These are phyloP conservation scores for Pseudobourletiella spinata DNA, from an alignment of 1,140 invertebrate species.

Conservation along the genomic window DNA sequence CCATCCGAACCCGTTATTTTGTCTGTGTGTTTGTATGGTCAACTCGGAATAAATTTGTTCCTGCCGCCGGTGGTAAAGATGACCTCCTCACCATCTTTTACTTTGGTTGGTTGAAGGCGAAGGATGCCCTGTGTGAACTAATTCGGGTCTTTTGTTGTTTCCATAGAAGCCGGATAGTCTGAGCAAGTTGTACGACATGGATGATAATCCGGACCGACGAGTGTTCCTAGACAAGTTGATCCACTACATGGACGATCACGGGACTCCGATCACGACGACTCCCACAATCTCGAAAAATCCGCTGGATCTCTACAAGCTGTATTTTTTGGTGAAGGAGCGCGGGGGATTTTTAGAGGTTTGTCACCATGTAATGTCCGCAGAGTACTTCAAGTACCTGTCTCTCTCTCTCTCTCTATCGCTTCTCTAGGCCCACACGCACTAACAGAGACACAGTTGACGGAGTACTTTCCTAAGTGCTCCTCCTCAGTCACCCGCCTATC, in stretches of 20 bases:
- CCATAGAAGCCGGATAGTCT: conserved; percentile 78
- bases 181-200: conserved; percentile 92
- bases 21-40: background rate
- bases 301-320: conserved; percentile 92
- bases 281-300: conserved; percentile 97
- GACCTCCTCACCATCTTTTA: no score
- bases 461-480: no score
- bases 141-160: conserved; percentile 13
- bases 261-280: conserved; percentile 84
- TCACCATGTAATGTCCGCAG: background rate
- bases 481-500: no score
- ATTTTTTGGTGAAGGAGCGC: conserved; percentile 86
- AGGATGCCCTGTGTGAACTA: no score
- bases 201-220: conserved; percentile 79
- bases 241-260: conserved; percentile 84
- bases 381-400: background rate
- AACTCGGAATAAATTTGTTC: no score
- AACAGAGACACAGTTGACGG: no score
- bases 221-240: conserved; percentile 71
- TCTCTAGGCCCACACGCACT: no score
- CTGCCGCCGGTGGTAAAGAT: no score
- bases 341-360: conserved; percentile 94
- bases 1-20: no score
- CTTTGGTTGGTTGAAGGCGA: no score
- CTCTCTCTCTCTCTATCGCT: no score